Evolutionary conservation across 2,888 invertebrate genomes (phyloP), one percentile per base, ranked within the genome.

Genomic region (Cosmorhoe ocellata): DNA sequence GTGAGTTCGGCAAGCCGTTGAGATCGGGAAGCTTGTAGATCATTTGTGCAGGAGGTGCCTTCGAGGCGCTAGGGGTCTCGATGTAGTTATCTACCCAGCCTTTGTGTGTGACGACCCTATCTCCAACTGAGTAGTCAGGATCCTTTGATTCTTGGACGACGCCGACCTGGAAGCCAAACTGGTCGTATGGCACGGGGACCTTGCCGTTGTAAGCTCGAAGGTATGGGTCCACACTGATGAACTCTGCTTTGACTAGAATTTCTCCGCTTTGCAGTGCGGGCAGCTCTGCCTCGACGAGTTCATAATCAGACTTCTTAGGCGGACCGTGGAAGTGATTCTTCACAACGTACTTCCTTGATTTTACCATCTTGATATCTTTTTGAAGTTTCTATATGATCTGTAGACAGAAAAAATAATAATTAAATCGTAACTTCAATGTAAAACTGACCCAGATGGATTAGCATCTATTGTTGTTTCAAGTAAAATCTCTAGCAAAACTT

Each of bases 101-200:
- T 48, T 91, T 85, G 61, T 91, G 79, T 6, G 91, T 92, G 0
- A 93, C 80, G 3, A 95, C 85, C 65, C 90, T 79, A 41, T 87
- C 87, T 0, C 93, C 94, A 6, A 92, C 91, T 1, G 93, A 92
- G 69, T 79, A 95, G 0, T 91, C 74, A 0, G 85, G 61, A 68
- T 93, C 87, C 63, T 92, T 93, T 10, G 93, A 93, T 56, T 94
- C 92, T 41, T 92, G 70, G 6, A 95, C 92, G 66, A 67, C 28
- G 14, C 73, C 81, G 1, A 81, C 69, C 57, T 76, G 70, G 33
- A 33, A 69, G 2, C 74, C 64, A 44, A 71, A 76, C 55, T 78
- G 77, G 49, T 80, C 79, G 51, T 75, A 78, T 0, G 77, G 79
- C 2, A 69, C 38, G 0, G 64, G 22, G 10, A 44, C 40, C 5